Evolutionary conservation across 1,140 invertebrate genomes (phyloP).

Genomic region (Sitodiplosis mosellana): DNA sequence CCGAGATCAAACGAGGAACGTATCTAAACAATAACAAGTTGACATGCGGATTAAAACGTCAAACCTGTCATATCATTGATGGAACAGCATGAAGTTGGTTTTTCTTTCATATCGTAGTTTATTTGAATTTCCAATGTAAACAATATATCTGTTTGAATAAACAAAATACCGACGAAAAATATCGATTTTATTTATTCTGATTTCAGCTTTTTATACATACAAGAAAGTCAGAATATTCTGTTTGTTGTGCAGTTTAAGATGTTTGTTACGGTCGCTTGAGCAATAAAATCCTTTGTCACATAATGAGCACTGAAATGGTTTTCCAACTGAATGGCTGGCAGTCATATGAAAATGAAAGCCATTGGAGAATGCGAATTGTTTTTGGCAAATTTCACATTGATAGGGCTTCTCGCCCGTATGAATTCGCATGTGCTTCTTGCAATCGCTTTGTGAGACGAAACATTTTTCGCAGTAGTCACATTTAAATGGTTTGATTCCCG

Average conservation of each 20-base stretch:
- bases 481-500: background rate
- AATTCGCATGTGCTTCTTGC: background rate
- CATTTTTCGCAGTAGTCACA: background rate
- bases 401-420: conserved; percentile 17
- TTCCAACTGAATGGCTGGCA: conserved; percentile 23
- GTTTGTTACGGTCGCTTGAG: conserved; percentile 23
- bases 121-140: too few relatives aligned
- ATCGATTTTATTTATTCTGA: too few relatives aligned
- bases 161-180: too few relatives aligned
- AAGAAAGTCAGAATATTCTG: too few relatives aligned
- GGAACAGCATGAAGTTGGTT: too few relatives aligned
- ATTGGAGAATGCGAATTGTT: conserved; percentile 23
- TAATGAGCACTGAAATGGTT: conserved; percentile 22
- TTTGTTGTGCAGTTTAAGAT: conserved; percentile 16
- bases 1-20: too few relatives aligned
- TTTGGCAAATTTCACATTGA: conserved; percentile 21
- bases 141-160: too few relatives aligned
- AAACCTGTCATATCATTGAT: too few relatives aligned
- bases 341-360: conserved; percentile 24
- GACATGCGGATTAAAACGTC: too few relatives aligned
- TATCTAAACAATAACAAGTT: too few relatives aligned
- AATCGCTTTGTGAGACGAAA: background rate
- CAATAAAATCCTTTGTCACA: conserved; percentile 24
- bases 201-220: too few relatives aligned
- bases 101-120: too few relatives aligned